These are phyloP conservation scores for Clarias batrachus DNA, from an alignment of 2,113 vertebrate species.

Conservation along the genomic window DNA sequence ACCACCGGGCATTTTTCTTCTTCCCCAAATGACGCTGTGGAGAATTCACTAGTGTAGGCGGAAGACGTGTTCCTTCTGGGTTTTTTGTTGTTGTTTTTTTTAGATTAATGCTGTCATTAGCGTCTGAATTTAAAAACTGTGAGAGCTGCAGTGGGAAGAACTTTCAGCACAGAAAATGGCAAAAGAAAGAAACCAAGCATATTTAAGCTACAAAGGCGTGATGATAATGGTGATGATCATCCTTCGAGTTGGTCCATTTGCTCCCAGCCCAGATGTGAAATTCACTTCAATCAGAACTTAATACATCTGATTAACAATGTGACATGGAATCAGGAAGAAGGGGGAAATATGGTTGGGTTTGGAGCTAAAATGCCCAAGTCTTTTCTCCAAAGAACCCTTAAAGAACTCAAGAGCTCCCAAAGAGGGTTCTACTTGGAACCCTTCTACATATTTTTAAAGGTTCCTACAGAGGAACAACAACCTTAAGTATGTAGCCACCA, in stretches of 20 bases:
- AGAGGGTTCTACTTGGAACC: neutral
- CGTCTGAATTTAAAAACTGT: conserved; percentile 27
- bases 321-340: conserved; percentile 31
- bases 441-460: too few relatives aligned
- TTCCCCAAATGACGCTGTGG: neutral
- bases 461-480: too few relatives aligned
- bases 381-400: neutral
- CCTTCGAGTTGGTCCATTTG: conserved; percentile 31
- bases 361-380: neutral
- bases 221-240: conserved; percentile 38
- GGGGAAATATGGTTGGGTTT: neutral
- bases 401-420: neutral
- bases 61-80: neutral
- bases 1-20: conserved; percentile 9
- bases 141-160: neutral
- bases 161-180: neutral
- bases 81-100: neutral
- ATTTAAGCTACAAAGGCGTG: conserved; percentile 41
- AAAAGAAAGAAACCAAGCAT: neutral
- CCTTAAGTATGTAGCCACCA: neutral
- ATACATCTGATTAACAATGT: conserved; percentile 44
- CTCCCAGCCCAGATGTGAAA: conserved; percentile 27
- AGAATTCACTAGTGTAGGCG: neutral
- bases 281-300: conserved; percentile 43
- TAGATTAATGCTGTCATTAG: conserved; percentile 38